Conservation (phyloP, 2,113 vertebrate genomes). For the Toxotes chatareus region DNA sequence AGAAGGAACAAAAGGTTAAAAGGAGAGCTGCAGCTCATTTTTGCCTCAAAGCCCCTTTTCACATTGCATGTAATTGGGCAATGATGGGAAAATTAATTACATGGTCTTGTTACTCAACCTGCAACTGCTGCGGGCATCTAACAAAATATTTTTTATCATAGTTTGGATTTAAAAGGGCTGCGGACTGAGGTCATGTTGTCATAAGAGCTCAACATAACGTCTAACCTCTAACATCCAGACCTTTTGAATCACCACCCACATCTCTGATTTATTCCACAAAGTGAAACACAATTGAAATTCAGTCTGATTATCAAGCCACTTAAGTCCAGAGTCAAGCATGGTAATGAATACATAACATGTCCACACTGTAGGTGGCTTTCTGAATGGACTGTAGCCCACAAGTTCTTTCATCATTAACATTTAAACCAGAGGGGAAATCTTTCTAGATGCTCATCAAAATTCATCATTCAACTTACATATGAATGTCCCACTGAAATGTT, state of each 20-base stretch:
- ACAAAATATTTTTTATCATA: not conserved
- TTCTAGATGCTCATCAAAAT: not conserved
- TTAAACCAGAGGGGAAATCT: not conserved
- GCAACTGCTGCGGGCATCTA: not conserved
- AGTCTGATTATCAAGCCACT: constrained; percentile 26
- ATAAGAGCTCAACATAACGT: not conserved
- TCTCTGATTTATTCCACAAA: not conserved
- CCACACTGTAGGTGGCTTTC: constrained; percentile 16
- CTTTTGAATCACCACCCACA: constrained; percentile 27
- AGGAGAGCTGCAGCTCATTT: not conserved
- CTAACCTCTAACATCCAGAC: not conserved
- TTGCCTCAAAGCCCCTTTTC: not conserved
- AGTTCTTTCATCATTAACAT: constrained; percentile 15
- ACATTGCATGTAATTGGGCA: not conserved
- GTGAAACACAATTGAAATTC: not conserved
- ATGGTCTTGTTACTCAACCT: not conserved
- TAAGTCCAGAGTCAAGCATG: constrained; percentile 14
- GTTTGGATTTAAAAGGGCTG: not conserved
- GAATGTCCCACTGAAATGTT: not conserved
- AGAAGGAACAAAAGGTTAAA: not conserved
- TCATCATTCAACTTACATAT: not conserved
- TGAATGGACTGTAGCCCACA: constrained; percentile 6
- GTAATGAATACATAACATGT: constrained; percentile 10
- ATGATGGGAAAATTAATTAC: not conserved
- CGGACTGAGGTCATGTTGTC: not conserved